Evolutionary conservation across 2,113 vertebrate species (phyloP).

Genomic region (Nesogale talazaci): DNA sequence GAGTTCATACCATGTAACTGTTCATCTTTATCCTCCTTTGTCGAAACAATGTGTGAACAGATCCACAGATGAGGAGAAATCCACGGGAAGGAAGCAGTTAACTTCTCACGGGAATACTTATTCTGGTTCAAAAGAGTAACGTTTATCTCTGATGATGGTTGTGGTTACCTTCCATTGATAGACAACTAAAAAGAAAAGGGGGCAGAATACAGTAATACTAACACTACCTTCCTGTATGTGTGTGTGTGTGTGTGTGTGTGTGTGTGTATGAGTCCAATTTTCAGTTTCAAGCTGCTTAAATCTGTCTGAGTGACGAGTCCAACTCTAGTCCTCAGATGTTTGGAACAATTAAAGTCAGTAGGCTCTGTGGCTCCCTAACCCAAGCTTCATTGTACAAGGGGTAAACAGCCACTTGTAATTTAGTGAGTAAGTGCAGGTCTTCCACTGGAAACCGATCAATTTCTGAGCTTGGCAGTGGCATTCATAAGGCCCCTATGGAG

Average conservation of each 20-base stretch:
- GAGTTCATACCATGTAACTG: constrained; percentile 9
- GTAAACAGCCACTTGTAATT: constrained; percentile 81
- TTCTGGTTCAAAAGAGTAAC: constrained; percentile 14
- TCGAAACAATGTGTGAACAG: constrained; percentile 22
- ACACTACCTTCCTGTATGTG: constrained; percentile 75
- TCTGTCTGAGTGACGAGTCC: constrained; percentile 81
- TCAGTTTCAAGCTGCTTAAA: constrained; percentile 83
- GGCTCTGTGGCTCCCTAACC: constrained; percentile 76
- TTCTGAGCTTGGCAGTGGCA: constrained; percentile 82
- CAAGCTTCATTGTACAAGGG: constrained; percentile 64
- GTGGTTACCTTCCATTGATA: constrained; percentile 56
- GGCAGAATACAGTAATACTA: constrained; percentile 38
- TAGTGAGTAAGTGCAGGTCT: constrained; percentile 73
- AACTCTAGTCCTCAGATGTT: constrained; percentile 81
- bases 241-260: too few species aligned
- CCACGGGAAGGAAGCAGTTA: constrained; percentile 35
- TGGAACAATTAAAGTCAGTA: constrained; percentile 82
- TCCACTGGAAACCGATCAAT: constrained; percentile 70
- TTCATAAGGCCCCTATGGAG: constrained; percentile 78
- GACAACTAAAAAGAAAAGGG: constrained; percentile 23
- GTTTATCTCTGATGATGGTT: constrained; percentile 38
- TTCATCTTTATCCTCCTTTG: constrained; percentile 38
- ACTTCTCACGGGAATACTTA: constrained; percentile 24
- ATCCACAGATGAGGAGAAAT: not conserved
- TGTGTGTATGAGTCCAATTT: constrained; percentile 79